phyloP scores from a whole-genome alignment of 1,140 invertebrate genomes.

The Apis florea region DNA sequence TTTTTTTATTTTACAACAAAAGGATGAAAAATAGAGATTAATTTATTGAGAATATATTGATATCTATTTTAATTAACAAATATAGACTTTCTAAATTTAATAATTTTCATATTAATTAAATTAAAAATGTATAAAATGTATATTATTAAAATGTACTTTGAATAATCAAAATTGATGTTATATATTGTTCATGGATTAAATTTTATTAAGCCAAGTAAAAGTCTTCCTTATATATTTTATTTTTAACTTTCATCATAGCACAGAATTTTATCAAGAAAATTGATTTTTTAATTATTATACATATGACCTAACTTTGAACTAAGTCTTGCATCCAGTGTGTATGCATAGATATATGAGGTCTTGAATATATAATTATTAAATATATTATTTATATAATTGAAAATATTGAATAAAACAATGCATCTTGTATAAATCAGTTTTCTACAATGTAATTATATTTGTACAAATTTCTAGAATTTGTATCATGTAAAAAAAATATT shows the following conservation, averaged over 20 bases:
- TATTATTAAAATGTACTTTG: slow-evolving; percentile 27
- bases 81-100: neutral
- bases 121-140: slow-evolving; percentile 23
- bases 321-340: slow-evolving; percentile 29
- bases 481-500: neutral
- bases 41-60: slow-evolving; percentile 28
- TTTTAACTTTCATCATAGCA: slow-evolving; percentile 27
- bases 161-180: slow-evolving; percentile 41
- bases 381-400: slow-evolving; percentile 35
- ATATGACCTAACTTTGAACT: slow-evolving; percentile 20
- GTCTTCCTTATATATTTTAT: slow-evolving; percentile 29
- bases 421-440: slow-evolving; percentile 42
- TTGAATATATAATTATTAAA: slow-evolving; percentile 31
- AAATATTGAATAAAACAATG: slow-evolving; percentile 36
- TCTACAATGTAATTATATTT: neutral
- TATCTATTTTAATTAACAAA: slow-evolving; percentile 35
- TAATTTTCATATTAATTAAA: slow-evolving; percentile 44
- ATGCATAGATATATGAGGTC: slow-evolving; percentile 8
- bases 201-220: slow-evolving; percentile 31
- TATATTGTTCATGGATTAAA: slow-evolving; percentile 41
- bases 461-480: neutral
- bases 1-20: slow-evolving; percentile 5
- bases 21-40: neutral
- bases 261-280: neutral
- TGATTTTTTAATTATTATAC: slow-evolving; percentile 15